Conservation (phyloP, 1,140 invertebrate genomes). For the Apolygus lucorum region DNA sequence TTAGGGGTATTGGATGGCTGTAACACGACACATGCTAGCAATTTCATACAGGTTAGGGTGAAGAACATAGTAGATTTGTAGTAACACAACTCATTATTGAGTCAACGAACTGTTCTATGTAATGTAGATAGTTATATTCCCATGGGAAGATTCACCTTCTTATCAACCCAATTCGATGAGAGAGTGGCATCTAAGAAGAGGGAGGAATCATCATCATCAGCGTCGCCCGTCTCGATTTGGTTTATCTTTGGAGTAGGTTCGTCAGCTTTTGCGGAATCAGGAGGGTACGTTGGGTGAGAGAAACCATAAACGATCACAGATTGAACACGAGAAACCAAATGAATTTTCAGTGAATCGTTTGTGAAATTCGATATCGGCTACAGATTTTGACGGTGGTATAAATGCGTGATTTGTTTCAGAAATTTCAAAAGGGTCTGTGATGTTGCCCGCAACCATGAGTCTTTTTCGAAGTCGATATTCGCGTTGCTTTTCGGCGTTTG, state of each 20-base stretch:
- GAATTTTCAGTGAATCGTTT: no score
- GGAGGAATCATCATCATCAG: no score
- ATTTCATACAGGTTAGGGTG: not conserved
- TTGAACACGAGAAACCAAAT: no score
- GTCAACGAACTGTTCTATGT: not conserved
- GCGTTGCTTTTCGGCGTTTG: no score
- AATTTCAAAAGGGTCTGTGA: no score
- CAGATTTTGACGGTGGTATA: no score
- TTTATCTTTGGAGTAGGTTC: not conserved
- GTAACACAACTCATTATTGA: conserved; percentile 1
- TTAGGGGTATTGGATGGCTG: not conserved
- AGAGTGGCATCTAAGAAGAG: no score
- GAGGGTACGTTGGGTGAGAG: not conserved
- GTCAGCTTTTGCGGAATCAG: not conserved
- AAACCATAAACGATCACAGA: no score
- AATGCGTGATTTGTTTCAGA: no score
- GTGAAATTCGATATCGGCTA: no score
- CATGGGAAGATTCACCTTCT: not conserved
- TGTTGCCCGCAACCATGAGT: no score
- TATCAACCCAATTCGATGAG: conserved; percentile 4
- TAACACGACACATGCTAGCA: not conserved
- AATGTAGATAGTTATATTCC: not conserved
- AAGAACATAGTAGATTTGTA: not conserved
- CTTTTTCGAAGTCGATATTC: no score
- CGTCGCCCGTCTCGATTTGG: not conserved